Evolutionary conservation across 2,797 vertebrate genomes (phyloP), one percentile per base, ranked within the genome.

Genomic region (Argentina silus): DNA sequence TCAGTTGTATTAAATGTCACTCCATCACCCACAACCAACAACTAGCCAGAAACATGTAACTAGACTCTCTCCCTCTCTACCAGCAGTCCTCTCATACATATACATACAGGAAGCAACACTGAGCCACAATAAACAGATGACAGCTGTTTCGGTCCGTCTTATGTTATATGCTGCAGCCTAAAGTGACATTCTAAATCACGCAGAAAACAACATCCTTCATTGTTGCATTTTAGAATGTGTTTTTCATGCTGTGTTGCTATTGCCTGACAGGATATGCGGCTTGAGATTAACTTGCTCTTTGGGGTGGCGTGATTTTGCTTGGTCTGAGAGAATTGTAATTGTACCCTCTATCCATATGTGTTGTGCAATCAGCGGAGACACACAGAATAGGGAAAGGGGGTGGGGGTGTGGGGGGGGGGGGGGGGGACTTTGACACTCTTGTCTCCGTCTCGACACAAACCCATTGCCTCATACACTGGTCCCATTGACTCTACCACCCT

Each of bases 81-180:
- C 53, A 69, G n/a, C 63, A 9, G 10, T 10, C 14, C 51, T 67
- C 59, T 59, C 69, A 70, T 70, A 36, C 73, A 68, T 76, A 77
- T 72, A 80, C 61, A 74, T 82, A 77, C 74, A 62, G 75, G 75
- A 79, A 57, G 23, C 78, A 80, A 83, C 8, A 2, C 65, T 64
- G 27, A 10, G 14, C 42, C 55, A 8, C 73, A 63, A 85, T 27
- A 81, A 89, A 87, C 83, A 69, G 19, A 67, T 44, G 10, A 17
- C 85, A 90, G 86, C 86, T 90, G 87, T 73, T 72, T 53, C 60
- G 56, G 50, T 82, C 76, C 67, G 73, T 86, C 83, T 80, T 82
- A 88, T 86, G 85, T 61, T 69, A 72, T 63, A 43, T 48, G n/a
- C n/a, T n/a, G n/a, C n/a, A 67, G 61, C 79, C 69, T 62, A 17